Evolutionary conservation across 2,888 invertebrate species (phyloP).

Genomic region (Psylliodes chrysocephalus): DNA sequence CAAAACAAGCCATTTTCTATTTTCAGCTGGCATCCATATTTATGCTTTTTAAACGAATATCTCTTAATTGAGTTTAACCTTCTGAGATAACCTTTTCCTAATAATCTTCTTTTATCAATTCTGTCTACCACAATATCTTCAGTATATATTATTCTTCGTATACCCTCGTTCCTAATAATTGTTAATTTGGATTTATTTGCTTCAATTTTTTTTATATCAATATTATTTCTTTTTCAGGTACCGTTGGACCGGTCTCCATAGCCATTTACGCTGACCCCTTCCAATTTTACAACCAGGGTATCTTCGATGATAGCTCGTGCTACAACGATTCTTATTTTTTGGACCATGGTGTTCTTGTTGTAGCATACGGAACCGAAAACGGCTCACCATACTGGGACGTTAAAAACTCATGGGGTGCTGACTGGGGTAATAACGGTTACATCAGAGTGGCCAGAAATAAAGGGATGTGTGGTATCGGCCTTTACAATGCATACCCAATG

Average conservation of each 20-base stretch:
- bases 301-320: constrained; percentile 1
- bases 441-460: constrained; percentile 7
- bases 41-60: no score
- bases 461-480: constrained; percentile 1
- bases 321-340: neutral
- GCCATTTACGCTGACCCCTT: constrained; percentile 25
- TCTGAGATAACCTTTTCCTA: no score
- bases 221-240: constrained; percentile 21
- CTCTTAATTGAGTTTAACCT: no score
- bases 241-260: no score
- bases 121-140: no score
- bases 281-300: constrained; percentile 18
- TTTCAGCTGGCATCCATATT: no score
- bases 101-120: no score
- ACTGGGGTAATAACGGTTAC: constrained; percentile 18
- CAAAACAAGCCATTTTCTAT: no score
- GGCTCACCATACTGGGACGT: neutral
- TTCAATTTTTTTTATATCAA: no score
- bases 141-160: no score
- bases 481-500: neutral
- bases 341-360: neutral
- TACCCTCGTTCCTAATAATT: no score
- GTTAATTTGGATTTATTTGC: no score
- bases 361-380: neutral
- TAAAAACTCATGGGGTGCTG: constrained; percentile 5